These are phyloP conservation scores for Epinephelus lanceolatus DNA, from an alignment of 2,113 vertebrate genomes.

Conservation along the genomic window DNA sequence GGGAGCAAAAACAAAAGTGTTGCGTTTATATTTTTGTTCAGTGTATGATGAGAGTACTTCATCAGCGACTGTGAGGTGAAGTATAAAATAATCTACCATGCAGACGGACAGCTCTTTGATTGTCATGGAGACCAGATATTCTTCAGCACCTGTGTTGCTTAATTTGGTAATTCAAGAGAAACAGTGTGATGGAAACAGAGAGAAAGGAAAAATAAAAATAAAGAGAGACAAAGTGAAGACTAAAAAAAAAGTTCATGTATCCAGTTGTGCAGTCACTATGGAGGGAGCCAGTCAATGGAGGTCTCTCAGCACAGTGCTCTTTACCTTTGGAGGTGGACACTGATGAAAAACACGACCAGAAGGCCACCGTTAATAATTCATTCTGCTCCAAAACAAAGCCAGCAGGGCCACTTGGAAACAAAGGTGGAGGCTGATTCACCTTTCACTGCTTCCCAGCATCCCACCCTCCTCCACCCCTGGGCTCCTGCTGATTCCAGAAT, in stretches of 20 bases:
- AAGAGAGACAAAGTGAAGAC: conserved; percentile 5
- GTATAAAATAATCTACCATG: neutral
- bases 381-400: conserved; percentile 79
- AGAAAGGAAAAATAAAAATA: conserved; percentile 33
- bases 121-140: conserved; percentile 37
- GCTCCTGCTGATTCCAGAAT: conserved; percentile 48
- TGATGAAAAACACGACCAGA: conserved; percentile 82
- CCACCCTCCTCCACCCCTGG: conserved; percentile 46
- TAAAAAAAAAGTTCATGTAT: conserved; percentile 7
- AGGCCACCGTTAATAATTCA: conserved; percentile 83
- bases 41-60: neutral
- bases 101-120: conserved; percentile 1
- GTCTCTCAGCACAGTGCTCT: conserved; percentile 56
- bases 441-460: conserved; percentile 68
- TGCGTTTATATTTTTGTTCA: too few relatives aligned
- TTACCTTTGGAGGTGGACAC: conserved; percentile 75
- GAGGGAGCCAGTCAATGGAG: conserved; percentile 62
- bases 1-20: too few relatives aligned
- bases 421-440: conserved; percentile 78
- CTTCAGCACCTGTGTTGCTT: neutral
- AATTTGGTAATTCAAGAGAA: conserved; percentile 27
- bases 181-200: conserved; percentile 4
- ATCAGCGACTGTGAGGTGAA: conserved; percentile 7
- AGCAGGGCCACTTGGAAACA: conserved; percentile 75
- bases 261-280: conserved; percentile 22